phyloP scores from a whole-genome alignment of 2,113 vertebrate species.

The Elachura formosa region DNA sequence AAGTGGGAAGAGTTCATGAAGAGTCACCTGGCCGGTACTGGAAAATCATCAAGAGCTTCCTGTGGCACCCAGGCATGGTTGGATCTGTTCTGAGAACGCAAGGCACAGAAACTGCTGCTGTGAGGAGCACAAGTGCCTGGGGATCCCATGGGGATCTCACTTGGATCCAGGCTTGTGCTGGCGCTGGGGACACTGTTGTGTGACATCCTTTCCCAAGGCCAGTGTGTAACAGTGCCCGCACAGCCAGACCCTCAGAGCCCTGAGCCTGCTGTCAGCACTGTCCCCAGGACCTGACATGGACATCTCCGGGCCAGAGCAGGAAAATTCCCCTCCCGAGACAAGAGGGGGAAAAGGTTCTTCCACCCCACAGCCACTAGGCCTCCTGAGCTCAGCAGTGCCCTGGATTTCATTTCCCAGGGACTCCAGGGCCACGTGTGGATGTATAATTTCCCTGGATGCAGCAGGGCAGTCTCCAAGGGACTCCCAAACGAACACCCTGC shows the following conservation, averaged over 20 bases:
- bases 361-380: neutral
- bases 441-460: neutral
- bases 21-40: neutral
- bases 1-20: neutral
- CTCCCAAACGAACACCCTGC: neutral
- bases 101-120: neutral
- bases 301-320: neutral
- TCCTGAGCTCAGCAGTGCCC: neutral
- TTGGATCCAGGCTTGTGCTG: neutral
- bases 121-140: neutral
- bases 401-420: neutral
- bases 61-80: neutral
- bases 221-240: too few relatives aligned
- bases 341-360: neutral
- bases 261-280: neutral
- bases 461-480: neutral
- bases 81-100: neutral
- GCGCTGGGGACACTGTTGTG: too few relatives aligned
- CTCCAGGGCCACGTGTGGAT: neutral
- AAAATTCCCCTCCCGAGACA: neutral
- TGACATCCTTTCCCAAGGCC: too few relatives aligned
- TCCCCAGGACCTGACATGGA: neutral
- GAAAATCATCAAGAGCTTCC: neutral
- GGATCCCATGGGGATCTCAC: too few relatives aligned
- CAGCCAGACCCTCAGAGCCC: neutral